Conservation (phyloP, 23 tunicate genomes). For the Styela plicata region DNA sequence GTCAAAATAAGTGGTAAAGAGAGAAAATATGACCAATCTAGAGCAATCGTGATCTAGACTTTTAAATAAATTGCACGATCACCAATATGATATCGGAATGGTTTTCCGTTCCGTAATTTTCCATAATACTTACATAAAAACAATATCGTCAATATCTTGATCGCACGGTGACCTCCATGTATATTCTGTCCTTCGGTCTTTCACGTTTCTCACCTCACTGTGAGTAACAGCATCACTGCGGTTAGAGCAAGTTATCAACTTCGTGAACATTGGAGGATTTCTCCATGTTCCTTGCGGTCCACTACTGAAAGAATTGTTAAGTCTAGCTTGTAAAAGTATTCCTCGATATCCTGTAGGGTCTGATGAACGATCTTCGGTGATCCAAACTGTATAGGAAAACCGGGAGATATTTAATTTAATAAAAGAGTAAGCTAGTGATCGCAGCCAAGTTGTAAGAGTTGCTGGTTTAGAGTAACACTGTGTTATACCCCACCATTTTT, state of each 20-base stretch:
- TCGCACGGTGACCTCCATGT: conserved; percentile 12
- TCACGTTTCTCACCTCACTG: conserved; percentile 21
- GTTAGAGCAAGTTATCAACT: conserved; percentile 1
- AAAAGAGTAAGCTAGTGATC: background rate
- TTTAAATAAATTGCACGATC: too few relatives aligned
- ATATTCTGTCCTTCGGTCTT: background rate
- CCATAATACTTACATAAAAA: conserved; percentile 23
- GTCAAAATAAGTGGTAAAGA: too few relatives aligned
- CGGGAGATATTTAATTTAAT: background rate
- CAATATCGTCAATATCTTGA: background rate
- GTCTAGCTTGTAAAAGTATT: conserved; percentile 38
- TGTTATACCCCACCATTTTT: too few relatives aligned
- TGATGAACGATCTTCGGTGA: conserved; percentile 4
- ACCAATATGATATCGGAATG: too few relatives aligned
- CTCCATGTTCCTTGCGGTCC: conserved; percentile 33
- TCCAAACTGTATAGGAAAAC: conserved; percentile 23
- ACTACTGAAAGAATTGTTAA: background rate
- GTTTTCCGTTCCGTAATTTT: too few relatives aligned
- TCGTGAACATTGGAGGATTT: conserved; percentile 31
- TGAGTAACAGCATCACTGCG: conserved; percentile 34
- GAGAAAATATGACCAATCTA: too few relatives aligned
- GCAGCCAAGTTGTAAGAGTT: background rate
- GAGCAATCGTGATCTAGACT: too few relatives aligned
- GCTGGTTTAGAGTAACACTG: too few relatives aligned
- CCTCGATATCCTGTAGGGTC: conserved; percentile 30